Conservation (phyloP, 2,888 invertebrate species). For the Deilephila porcellus region DNA sequence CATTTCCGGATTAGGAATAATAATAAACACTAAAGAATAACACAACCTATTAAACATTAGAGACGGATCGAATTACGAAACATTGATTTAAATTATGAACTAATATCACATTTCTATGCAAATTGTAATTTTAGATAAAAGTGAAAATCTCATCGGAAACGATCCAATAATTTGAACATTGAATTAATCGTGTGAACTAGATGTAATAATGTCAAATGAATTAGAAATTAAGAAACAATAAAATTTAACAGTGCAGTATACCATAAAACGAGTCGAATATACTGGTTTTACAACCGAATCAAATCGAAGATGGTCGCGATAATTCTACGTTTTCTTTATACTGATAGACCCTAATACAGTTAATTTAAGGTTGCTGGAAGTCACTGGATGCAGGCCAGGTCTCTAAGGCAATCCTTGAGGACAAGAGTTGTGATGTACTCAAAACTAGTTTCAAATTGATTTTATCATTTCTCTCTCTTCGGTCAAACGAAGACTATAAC, state of each 20-base stretch:
- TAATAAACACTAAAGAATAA: constrained; percentile 9
- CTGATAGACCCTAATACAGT: no score
- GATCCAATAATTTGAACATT: not conserved
- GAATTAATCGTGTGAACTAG: not conserved
- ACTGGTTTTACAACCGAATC: not conserved
- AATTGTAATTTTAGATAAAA: not conserved
- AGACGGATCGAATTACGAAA: not conserved
- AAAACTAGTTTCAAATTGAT: no score
- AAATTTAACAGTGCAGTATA: not conserved
- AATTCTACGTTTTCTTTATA: not conserved
- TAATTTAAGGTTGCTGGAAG: no score
- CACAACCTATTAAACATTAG: not conserved
- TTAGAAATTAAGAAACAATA: not conserved
- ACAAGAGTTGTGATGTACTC: no score
- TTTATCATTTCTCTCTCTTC: no score
- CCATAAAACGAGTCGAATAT: not conserved
- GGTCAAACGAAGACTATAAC: no score
- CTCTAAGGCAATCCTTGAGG: no score
- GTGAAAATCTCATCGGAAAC: not conserved
- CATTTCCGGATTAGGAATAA: no score
- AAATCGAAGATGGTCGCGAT: not conserved
- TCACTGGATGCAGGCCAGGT: no score
- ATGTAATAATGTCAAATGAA: not conserved
- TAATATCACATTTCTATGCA: constrained; percentile 19
- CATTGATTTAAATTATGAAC: constrained; percentile 7